These are phyloP conservation scores for Lamellibrachia satsuma DNA, from an alignment of 2,888 invertebrate species.

Conservation along the genomic window DNA sequence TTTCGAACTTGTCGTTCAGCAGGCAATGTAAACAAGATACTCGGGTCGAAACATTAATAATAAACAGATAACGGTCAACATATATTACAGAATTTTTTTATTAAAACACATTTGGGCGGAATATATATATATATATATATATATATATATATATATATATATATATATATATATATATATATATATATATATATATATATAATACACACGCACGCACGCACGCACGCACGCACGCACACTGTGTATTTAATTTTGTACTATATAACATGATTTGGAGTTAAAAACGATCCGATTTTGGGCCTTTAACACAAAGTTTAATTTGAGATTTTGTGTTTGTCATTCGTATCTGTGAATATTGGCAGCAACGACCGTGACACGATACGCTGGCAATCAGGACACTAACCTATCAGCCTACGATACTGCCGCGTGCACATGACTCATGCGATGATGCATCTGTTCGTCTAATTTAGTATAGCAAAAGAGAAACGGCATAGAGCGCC, in stretches of 20 bases:
- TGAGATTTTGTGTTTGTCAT: neutral
- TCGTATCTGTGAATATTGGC: neutral
- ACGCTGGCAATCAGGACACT: neutral
- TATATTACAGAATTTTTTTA: neutral
- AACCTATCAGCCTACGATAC: neutral
- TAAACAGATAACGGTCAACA: neutral
- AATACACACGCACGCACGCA: too few relatives aligned
- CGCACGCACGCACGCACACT: too few relatives aligned
- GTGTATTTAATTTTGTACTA: too few relatives aligned
- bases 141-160: neutral
- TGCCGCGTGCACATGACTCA: neutral
- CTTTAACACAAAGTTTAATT: neutral
- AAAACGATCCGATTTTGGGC: neutral
- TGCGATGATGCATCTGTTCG: neutral
- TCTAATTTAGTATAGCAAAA: neutral
- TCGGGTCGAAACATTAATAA: neutral
- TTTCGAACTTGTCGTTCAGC: neutral
- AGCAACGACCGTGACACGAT: neutral
- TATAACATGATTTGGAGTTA: neutral
- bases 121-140: neutral
- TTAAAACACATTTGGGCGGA: neutral
- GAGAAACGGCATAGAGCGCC: neutral
- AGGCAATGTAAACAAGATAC: neutral
- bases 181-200: neutral
- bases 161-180: neutral